phyloP scores from a whole-genome alignment of 2,797 vertebrate genomes.

The Bufotes viridis region DNA sequence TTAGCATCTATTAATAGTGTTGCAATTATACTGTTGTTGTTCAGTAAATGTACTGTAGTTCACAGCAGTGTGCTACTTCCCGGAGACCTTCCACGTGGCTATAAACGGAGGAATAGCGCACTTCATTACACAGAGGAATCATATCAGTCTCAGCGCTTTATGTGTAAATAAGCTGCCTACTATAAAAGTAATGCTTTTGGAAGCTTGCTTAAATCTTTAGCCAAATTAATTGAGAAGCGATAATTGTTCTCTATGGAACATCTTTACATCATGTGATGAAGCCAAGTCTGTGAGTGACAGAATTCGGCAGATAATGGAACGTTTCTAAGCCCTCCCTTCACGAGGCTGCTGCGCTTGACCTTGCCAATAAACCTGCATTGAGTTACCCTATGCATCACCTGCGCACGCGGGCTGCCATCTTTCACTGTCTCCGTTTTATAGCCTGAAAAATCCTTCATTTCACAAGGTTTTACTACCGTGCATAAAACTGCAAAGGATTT shows the following conservation, averaged over 20 bases:
- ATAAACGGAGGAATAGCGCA: constrained; percentile 48
- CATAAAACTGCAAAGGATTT: constrained; percentile 65
- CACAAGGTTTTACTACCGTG: constrained; percentile 65
- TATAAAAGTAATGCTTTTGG: constrained; percentile 51
- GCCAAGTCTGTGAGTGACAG: constrained; percentile 10
- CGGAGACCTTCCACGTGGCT: constrained; percentile 52
- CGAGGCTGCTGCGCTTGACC: constrained; percentile 35
- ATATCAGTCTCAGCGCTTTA: constrained; percentile 37
- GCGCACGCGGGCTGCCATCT: constrained; percentile 43
- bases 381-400: constrained; percentile 44
- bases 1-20: constrained; percentile 57
- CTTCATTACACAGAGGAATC: constrained; percentile 57
- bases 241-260: neutral
- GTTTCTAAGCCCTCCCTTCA: constrained; percentile 33
- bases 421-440: constrained; percentile 64
- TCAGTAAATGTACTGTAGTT: constrained; percentile 57
- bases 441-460: constrained; percentile 66
- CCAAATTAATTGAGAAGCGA: constrained; percentile 41
- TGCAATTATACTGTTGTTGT: constrained; percentile 62
- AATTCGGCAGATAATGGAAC: constrained; percentile 26
- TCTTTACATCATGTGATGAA: neutral
- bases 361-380: constrained; percentile 38
- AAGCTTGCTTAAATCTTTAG: constrained; percentile 41
- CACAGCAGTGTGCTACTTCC: constrained; percentile 41
- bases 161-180: constrained; percentile 49